These are phyloP conservation scores for Heliconius melpomene DNA, from an alignment of 1,140 invertebrate species.

Conservation along the genomic window DNA sequence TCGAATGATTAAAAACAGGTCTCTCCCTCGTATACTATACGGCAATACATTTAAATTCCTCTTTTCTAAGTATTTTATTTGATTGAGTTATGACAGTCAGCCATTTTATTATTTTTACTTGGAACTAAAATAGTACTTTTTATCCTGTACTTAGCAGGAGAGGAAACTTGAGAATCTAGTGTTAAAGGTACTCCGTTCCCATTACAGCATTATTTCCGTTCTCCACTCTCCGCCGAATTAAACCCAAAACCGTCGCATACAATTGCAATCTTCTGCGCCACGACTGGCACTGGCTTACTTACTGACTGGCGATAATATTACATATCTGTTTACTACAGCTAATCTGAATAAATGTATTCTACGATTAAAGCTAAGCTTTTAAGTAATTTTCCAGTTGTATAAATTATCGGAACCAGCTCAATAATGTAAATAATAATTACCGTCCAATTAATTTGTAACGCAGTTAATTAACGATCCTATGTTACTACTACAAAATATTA, in stretches of 20 bases:
- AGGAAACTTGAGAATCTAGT: too few species aligned
- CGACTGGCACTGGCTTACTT: too few species aligned
- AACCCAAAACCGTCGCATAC: too few species aligned
- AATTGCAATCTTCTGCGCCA: too few species aligned
- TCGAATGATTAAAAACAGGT: background rate
- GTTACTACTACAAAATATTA: background rate
- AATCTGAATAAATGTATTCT: background rate
- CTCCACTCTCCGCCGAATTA: too few species aligned
- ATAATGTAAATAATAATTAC: background rate
- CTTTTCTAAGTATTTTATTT: background rate
- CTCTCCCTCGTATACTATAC: background rate
- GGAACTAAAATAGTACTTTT: too few species aligned
- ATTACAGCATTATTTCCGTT: too few species aligned
- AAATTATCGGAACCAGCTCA: background rate
- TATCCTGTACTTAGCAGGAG: too few species aligned
- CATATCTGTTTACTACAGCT: background rate
- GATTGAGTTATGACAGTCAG: background rate
- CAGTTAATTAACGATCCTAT: background rate
- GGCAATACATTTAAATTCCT: background rate
- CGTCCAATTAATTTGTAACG: background rate
- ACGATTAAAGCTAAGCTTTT: background rate
- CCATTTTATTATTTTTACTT: background rate
- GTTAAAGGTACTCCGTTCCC: too few species aligned
- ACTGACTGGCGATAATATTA: too few species aligned
- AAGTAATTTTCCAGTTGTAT: constrained; percentile 7